Conservation (phyloP, 2,888 invertebrate genomes). For the Habrosyne pyritoides region DNA sequence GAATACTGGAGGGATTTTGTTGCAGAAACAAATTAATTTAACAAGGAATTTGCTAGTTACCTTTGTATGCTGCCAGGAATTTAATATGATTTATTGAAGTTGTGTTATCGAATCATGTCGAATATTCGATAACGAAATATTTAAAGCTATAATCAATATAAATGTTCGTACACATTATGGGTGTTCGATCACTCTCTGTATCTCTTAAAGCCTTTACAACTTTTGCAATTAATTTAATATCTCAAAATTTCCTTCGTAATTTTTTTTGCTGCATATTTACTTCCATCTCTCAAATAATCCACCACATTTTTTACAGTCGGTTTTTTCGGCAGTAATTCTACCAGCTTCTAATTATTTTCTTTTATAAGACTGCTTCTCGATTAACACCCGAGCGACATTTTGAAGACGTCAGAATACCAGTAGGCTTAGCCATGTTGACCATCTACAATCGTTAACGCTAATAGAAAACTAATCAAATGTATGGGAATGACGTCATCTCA, state of each 20-base stretch:
- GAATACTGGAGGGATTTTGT: conserved; percentile 13
- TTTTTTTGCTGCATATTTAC: no score
- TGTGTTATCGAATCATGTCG: not conserved
- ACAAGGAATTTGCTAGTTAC: conserved; percentile 3
- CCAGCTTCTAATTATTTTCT: not conserved
- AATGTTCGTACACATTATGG: not conserved
- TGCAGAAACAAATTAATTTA: conserved; percentile 1
- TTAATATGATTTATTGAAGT: not conserved
- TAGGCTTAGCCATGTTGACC: no score
- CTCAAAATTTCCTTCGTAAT: no score
- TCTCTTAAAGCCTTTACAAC: no score
- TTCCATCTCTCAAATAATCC: no score
- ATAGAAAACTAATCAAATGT: no score
- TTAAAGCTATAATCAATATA: not conserved
- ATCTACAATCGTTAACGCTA: no score
- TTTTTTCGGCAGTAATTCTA: not conserved
- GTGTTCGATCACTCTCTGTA: not conserved
- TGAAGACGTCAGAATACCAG: not conserved
- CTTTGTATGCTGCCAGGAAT: not conserved
- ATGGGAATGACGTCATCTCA: no score
- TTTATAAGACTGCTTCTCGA: not conserved
- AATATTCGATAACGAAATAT: not conserved
- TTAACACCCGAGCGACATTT: not conserved
- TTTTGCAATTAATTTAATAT: no score
- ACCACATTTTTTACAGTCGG: not conserved